Base-by-base conservation (phyloP, 1,140 invertebrate species). In the Zaprionus kolodkinae region DNA sequence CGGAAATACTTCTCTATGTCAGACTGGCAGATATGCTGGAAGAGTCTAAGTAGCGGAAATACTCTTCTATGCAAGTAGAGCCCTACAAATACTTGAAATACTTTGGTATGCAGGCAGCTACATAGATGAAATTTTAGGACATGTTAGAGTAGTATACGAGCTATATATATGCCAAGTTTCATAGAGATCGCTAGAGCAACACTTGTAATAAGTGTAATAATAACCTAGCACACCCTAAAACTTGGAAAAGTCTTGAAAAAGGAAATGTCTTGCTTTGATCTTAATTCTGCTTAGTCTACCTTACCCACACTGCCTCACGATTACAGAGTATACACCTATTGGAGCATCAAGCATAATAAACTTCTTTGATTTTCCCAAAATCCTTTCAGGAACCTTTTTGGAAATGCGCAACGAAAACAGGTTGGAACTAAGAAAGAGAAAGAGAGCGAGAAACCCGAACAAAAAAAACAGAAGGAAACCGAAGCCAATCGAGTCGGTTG, bases 351-450 rank as follows among this genome's bases (percentile, higher is more conserved):
- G 36, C 21, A 33, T 62, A 48, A 66, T 71, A 60, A 78, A 66
- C 68, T 54, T 54, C 57, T 55, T 55, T 57, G 55, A 21, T 25
- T 38, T 50, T 17, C 27, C 72, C 68, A 45, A 81, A 74, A 82
- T 81, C 83, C 72, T 74, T 81, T 72, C 45, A 71, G 68, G 69
- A 71, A 67, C 61, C 38, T 61, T 43, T 17, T 25, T 21, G 21
- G 36, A 86, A 86, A 72, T 74, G 72, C 66, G 72, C 72, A 87
- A 69, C 52, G 30, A 79, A 88, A 86, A 86, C 83, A 86, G 83
- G 83, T 86, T 86, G 45, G 6, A 10, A 10, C 33, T 6, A 45
- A n/a, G 36, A 48, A n/a, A 48, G 55, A 17, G 33, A 21, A 66
- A 50, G 38, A 45, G 40, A 45, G 40, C n/a, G n/a, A 45, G 40